A percentile compares a stretch with the other conserved stretches of the same genome.
Conservation (phyloP, 2,113 vertebrate species). For the Centropristis striata region DNA sequence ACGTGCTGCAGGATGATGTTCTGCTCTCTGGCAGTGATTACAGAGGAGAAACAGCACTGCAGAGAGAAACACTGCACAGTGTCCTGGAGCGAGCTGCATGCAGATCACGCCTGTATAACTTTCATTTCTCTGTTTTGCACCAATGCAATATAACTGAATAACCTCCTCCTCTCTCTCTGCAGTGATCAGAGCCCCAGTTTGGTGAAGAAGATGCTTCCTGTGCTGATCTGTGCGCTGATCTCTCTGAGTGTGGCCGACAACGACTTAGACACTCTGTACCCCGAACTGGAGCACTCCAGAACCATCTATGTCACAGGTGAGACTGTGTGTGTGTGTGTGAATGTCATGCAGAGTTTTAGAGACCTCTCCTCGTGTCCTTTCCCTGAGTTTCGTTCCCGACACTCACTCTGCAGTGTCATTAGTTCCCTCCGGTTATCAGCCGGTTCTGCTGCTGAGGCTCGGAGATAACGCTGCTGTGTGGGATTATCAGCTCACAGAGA, state of each 20-base stretch:
- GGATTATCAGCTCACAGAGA: constrained; percentile 37
- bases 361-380: neutral
- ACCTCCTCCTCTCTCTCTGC: constrained; percentile 71
- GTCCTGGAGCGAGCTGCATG: neutral
- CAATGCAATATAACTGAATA: neutral
- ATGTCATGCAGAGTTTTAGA: neutral
- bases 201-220: constrained; percentile 88
- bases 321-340: neutral
- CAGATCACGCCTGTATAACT: neutral
- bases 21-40: neutral
- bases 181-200: constrained; percentile 87
- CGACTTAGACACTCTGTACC: constrained; percentile 83
- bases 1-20: constrained; percentile 35
- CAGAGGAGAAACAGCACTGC: constrained; percentile 53
- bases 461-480: constrained; percentile 61
- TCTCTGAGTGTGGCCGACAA: constrained; percentile 88
- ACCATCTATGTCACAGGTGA: constrained; percentile 95
- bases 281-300: constrained; percentile 87
- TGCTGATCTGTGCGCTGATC: constrained; percentile 91
- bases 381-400: constrained; percentile 42
- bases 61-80: constrained; percentile 39
- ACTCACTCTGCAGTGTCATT: constrained; percentile 50
- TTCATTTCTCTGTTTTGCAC: constrained; percentile 9
- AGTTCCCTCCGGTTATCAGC: constrained; percentile 57
- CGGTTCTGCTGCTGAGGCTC: constrained; percentile 17